Evolutionary conservation across 53 echinoderm and acorn worm genomes (phyloP).

Genomic region (Temnopleurus reevesii): DNA sequence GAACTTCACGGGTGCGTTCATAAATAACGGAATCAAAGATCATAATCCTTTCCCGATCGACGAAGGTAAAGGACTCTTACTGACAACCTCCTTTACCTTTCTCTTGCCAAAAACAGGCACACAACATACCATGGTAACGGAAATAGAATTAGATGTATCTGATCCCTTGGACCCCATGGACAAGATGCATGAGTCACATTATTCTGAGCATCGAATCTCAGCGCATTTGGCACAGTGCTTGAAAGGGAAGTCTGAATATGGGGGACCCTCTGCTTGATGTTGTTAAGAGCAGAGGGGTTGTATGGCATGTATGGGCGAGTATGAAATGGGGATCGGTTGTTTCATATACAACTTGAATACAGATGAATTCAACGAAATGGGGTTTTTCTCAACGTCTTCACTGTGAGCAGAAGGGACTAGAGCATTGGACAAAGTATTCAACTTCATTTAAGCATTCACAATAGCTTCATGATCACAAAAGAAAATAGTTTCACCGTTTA

Average conservation of each 20-base stretch:
- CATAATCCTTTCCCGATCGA: constrained; percentile 14
- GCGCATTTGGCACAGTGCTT: background rate
- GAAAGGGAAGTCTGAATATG: background rate
- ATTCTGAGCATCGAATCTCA: constrained; percentile 9
- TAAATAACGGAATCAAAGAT: background rate
- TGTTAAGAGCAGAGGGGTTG: background rate
- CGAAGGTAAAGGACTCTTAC: background rate
- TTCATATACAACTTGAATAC: too few relatives aligned
- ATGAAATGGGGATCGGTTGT: background rate
- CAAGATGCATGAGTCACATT: constrained; percentile 2
- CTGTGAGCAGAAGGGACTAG: too few relatives aligned
- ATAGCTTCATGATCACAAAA: too few relatives aligned
- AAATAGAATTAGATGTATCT: constrained; percentile 24
- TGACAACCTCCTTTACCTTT: background rate
- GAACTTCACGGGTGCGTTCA: constrained; percentile 7
- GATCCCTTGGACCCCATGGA: background rate
- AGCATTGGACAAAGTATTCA: too few relatives aligned
- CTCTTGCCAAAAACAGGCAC: background rate
- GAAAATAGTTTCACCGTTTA: too few relatives aligned
- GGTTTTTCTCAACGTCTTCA: too few relatives aligned
- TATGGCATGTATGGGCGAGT: background rate
- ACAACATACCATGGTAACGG: constrained; percentile 20
- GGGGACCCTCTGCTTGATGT: background rate
- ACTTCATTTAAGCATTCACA: too few relatives aligned
- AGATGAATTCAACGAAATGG: too few relatives aligned